Percentiles rank a stretch among this genome's conserved stretches.
phyloP scores from a whole-genome alignment of 2,888 invertebrate species.

The Hoplodrina ambigua region DNA sequence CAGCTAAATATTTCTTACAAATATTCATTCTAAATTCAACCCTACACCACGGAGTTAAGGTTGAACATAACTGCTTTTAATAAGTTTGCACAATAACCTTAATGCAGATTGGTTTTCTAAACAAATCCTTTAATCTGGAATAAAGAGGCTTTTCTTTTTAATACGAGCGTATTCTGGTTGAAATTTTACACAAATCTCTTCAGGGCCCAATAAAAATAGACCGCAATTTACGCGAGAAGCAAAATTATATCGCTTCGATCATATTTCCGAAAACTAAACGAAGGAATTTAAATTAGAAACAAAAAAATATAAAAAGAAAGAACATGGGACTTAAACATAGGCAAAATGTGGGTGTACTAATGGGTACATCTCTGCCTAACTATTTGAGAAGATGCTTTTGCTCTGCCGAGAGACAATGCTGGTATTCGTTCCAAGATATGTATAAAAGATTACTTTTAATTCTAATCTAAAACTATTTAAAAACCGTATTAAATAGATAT shows the following conservation, averaged over 20 bases:
- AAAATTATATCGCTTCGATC: background rate
- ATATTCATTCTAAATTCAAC: conserved; percentile 6
- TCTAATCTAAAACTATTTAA: background rate
- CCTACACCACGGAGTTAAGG: conserved; percentile 3
- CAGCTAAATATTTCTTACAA: background rate
- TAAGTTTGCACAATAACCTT: conserved; percentile 44
- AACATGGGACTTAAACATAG: no score
- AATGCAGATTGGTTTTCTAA: conserved; percentile 65
- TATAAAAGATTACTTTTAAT: no score
- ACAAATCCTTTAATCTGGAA: conserved; percentile 62
- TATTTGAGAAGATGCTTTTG: no score
- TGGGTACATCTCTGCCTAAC: no score
- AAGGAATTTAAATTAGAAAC: no score
- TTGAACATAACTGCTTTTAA: background rate
- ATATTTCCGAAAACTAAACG: background rate
- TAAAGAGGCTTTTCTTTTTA: conserved; percentile 55
- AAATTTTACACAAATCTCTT: conserved; percentile 39
- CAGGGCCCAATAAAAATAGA: background rate
- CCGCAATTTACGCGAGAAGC: background rate
- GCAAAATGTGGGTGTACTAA: no score
- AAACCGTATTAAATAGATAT: background rate
- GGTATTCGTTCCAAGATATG: no score
- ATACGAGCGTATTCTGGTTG: conserved; percentile 42
- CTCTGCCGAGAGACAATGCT: no score
- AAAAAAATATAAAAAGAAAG: no score